Percentiles rank a stretch among this genome's conserved stretches.
These are phyloP conservation scores for Spea hammondii DNA, from an alignment of 2,797 vertebrate genomes.

Conservation along the genomic window DNA sequence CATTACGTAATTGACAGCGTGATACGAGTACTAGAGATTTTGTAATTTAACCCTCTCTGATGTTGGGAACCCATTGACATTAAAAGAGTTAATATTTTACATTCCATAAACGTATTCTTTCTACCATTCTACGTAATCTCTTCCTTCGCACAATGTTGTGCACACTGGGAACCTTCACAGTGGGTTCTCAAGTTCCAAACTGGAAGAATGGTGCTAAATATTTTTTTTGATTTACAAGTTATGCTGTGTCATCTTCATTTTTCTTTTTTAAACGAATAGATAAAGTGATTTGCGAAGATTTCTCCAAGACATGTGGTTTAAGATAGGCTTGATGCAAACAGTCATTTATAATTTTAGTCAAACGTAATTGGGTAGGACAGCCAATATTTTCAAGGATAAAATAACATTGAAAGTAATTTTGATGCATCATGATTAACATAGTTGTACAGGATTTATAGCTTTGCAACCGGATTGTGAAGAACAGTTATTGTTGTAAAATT, in stretches of 20 bases:
- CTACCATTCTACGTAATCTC: no score
- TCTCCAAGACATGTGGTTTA: constrained; percentile 28
- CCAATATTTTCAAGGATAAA: constrained; percentile 47
- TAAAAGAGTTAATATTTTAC: no score
- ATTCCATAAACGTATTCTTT: no score
- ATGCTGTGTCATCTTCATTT: constrained; percentile 12
- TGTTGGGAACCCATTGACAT: no score
- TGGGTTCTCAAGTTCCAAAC: background rate
- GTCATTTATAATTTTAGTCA: constrained; percentile 35
- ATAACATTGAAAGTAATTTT: constrained; percentile 38
- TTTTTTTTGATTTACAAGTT: background rate
- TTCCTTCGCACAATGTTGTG: no score
- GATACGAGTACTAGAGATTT: no score
- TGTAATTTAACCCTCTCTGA: no score
- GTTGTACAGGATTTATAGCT: no score
- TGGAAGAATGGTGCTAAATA: background rate
- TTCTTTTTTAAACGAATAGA: constrained; percentile 8
- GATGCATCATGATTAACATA: constrained; percentile 17
- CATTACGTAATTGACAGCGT: no score
- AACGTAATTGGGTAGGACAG: constrained; percentile 41
- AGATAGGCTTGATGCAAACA: constrained; percentile 31
- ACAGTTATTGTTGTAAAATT: no score
- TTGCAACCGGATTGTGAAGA: no score
- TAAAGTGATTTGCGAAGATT: constrained; percentile 14
- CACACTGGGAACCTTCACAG: no score